Evolutionary conservation across 2,797 vertebrate species (phyloP), one percentile per base, ranked within the genome.

Genomic region (Siniperca obscura): DNA sequence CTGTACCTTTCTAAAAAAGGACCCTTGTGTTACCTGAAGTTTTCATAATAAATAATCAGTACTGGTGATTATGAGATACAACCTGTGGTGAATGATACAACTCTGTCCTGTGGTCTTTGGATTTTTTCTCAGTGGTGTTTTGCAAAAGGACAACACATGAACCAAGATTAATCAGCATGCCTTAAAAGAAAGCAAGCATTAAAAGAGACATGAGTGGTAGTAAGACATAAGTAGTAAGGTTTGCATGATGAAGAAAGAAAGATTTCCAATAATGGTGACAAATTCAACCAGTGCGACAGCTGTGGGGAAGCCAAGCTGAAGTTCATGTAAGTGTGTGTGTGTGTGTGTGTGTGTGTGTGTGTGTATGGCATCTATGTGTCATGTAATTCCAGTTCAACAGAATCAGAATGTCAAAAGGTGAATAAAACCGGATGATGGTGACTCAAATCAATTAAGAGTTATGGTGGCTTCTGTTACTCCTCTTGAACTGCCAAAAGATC

Each of bases 21-120:
- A 27, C 21, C 36, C 16, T 4, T 52, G 7, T 27, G 46, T 60
- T 66, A 25, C 44, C 8, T 69, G 38, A 53, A 34, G 40, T 42
- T 70, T 62, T 19, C 13, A 36, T 55, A 65, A 65, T 22, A 40
- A 55, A 67, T 19, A 30, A 65, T 25, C 57, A 56, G 36, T 42
- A 53, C n/a, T 36, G 9, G 42, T 13, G 65, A 42, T 78, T 67
- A 21, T 21, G n/a, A 78, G 65, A 59, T 17, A 68, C 34, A 76
- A 59, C 66, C 25, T 27, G 66, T 16, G 11, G 40, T 52, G 53
- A 14, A 66, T 40, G n/a, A 80, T 46, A 30, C 59, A 67, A 25
- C 25, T 7, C 46, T 27, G 25, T 25, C 40, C 66, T 57, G 30
- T 16, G 4, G 30, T 44, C 38, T 62, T 38, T 57, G 12, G 27